Evolutionary conservation across 1,140 invertebrate genomes (phyloP).

Genomic region (Ridgeia piscesae): DNA sequence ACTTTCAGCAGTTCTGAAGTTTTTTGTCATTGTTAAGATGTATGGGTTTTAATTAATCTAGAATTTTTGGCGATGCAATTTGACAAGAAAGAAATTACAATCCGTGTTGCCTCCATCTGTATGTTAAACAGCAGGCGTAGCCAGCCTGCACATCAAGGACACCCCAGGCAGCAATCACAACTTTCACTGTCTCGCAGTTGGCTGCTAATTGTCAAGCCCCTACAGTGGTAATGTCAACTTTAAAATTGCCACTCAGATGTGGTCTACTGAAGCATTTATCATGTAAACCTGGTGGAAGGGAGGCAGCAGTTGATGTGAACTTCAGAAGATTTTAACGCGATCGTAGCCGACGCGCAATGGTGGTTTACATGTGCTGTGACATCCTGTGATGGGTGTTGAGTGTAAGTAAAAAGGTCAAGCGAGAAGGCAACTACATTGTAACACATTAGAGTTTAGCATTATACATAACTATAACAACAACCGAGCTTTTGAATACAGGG

Average conservation of each 20-base stretch:
- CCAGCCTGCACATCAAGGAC: not conserved
- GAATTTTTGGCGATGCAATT: not conserved
- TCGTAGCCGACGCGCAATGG: not conserved
- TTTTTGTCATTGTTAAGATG: not conserved
- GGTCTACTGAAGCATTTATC: not conserved
- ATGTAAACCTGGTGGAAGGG: not conserved
- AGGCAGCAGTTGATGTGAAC: not conserved
- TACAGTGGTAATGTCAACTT: not conserved
- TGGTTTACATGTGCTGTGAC: not conserved
- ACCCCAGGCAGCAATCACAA: not conserved
- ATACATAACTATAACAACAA: not conserved
- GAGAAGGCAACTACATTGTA: not conserved
- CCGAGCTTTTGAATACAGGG: not conserved
- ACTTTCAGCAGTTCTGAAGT: not conserved
- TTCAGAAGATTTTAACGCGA: not conserved
- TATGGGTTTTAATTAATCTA: not conserved
- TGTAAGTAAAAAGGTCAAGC: too few relatives aligned
- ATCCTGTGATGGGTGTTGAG: not conserved
- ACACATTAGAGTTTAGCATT: slow-evolving; percentile 6
- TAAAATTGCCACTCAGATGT: not conserved
- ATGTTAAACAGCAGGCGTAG: not conserved
- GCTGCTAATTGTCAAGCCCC: not conserved
- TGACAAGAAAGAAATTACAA: not conserved
- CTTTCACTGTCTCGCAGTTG: not conserved
- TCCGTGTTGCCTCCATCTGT: not conserved